Conservation (phyloP, 2,888 invertebrate genomes). For the Chydorus sphaericus region DNA sequence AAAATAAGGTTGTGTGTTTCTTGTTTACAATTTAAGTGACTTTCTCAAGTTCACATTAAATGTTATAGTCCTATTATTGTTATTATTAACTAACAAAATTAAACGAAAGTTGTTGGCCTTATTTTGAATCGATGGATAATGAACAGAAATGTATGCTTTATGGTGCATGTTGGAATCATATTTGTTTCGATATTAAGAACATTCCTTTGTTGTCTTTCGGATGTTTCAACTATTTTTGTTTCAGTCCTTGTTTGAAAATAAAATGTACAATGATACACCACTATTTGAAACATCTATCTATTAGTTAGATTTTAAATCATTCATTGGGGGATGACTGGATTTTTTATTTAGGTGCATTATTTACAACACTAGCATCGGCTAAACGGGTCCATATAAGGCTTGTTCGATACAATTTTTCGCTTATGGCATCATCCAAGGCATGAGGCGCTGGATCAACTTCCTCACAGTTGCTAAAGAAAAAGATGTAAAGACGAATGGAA, state of each 20-base stretch:
- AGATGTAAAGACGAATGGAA: no score
- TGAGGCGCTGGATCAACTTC: slow-evolving; percentile 33
- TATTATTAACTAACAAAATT: no score
- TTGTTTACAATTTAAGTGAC: background rate
- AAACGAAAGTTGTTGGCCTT: no score
- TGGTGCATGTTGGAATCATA: no score
- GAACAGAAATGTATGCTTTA: no score
- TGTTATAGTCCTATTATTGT: no score
- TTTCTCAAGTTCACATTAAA: no score
- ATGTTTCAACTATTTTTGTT: background rate
- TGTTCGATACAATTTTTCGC: slow-evolving; percentile 57
- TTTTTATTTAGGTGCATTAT: background rate
- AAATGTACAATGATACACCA: background rate
- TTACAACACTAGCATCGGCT: no score
- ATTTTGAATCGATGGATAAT: no score
- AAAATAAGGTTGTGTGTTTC: background rate
- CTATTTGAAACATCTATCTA: background rate
- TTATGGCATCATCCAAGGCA: slow-evolving; percentile 39
- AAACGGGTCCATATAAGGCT: slow-evolving; percentile 63
- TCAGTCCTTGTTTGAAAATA: background rate
- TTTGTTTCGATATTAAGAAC: background rate
- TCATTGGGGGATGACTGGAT: background rate
- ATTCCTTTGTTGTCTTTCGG: background rate
- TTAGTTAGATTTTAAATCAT: background rate
- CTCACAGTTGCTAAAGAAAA: slow-evolving; percentile 39